phyloP scores from a whole-genome alignment of 2,888 invertebrate genomes.

The Oscheius myriophilus region DNA sequence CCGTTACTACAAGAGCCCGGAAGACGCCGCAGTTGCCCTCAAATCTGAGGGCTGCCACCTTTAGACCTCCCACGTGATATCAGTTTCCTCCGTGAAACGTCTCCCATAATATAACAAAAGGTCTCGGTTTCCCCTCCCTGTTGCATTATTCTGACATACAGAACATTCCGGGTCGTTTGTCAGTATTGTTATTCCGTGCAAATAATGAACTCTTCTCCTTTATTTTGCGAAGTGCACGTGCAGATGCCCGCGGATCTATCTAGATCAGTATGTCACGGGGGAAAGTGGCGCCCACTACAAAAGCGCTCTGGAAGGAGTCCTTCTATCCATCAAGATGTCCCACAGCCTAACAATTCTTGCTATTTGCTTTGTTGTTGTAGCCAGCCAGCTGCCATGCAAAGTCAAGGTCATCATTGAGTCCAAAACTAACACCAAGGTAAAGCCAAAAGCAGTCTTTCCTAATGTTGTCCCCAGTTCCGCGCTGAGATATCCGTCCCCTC shows the following conservation, averaged over 20 bases:
- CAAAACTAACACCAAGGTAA: constrained; percentile 11
- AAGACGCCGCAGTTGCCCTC: neutral
- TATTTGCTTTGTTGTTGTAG: constrained; percentile 11
- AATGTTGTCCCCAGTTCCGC: neutral
- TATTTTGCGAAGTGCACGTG: constrained; percentile 4
- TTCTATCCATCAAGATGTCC: neutral
- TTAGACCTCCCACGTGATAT: too few relatives aligned
- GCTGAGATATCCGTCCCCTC: constrained; percentile 24
- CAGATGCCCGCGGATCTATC: constrained; percentile 17
- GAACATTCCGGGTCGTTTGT: neutral
- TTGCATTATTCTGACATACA: too few relatives aligned
- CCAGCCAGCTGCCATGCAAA: constrained; percentile 21
- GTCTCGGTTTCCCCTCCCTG: too few relatives aligned
- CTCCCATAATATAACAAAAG: too few relatives aligned
- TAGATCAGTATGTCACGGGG: constrained; percentile 25
- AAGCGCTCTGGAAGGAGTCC: neutral
- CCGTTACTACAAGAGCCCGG: constrained; percentile 9
- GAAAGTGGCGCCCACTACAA: constrained; percentile 18
- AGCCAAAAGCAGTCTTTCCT: too few relatives aligned
- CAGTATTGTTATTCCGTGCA: neutral
- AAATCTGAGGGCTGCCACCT: too few relatives aligned
- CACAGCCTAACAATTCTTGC: neutral
- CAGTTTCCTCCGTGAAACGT: too few relatives aligned
- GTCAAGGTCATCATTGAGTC: constrained; percentile 21
- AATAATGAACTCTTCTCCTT: too few relatives aligned